Evolutionary conservation across 2,113 vertebrate species (phyloP).

Genomic region (Morone saxatilis): DNA sequence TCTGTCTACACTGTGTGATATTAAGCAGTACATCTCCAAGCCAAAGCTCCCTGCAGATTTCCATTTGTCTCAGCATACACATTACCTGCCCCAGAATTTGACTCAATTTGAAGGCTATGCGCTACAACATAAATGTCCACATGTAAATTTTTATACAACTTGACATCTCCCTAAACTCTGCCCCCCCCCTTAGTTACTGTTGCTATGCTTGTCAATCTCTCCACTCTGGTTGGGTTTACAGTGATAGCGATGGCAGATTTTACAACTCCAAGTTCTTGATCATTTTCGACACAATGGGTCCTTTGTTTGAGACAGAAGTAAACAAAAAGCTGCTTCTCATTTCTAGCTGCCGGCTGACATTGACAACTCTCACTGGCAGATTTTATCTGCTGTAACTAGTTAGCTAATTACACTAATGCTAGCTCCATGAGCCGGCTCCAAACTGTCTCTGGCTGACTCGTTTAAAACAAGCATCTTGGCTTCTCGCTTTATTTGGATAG

Average conservation of each 20-base stretch:
- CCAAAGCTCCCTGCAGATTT: conserved; percentile 51
- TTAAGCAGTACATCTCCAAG: conserved; percentile 30
- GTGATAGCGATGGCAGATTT: neutral
- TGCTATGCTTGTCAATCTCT: neutral
- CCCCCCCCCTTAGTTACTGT: neutral
- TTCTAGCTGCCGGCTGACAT: neutral
- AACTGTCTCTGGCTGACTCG: neutral
- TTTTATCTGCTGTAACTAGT: neutral
- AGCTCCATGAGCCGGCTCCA: neutral
- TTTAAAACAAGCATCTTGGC: too few relatives aligned
- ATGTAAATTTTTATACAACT: conserved; percentile 3
- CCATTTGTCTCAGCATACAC: neutral
- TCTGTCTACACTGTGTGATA: conserved; percentile 40
- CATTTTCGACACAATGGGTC: neutral
- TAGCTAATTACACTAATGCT: neutral
- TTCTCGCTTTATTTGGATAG: too few relatives aligned
- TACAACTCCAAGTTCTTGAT: too few relatives aligned
- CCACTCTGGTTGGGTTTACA: neutral
- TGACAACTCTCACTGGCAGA: neutral
- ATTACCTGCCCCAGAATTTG: neutral
- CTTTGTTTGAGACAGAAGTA: neutral
- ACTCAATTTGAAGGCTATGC: neutral
- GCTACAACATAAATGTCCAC: neutral
- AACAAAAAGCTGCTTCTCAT: neutral
- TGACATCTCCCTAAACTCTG: neutral